Evolutionary conservation across 1,140 invertebrate species (phyloP), one percentile per base, ranked within the genome.

Genomic region (Oncopodura yosiiana): DNA sequence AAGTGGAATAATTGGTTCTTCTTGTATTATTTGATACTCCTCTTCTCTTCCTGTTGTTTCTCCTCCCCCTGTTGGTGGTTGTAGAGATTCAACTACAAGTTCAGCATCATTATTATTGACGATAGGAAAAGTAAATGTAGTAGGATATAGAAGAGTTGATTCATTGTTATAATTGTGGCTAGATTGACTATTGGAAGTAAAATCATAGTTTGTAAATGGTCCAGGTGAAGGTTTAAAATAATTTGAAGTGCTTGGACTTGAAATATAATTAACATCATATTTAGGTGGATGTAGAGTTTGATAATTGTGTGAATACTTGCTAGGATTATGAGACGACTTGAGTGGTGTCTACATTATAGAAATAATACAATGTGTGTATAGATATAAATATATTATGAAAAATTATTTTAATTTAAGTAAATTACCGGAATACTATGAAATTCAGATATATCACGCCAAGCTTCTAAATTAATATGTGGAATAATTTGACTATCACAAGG

Each of bases 321-420:
- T n/a, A 19, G 30, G 27, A n/a, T 46, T 46, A 18, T 32, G 16
- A 19, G 30, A 11, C 3, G 24, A n/a, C 2, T 3, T 46, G 2
- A 81, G 66, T 88, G 85, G 3, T 84, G 83, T 86, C 69, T 92
- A 87, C 61, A 92, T 86, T 59, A 79, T 76, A 8, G 87, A 86
- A 51, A 91, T 76, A 24, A 91, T 76, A 42, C 85, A 84, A 67
- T 84, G 88, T 70, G 81, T 79, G 70, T 87, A 92, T 5, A 87
- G 83, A 46, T 91, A 87, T 66, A 87, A 75, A 12, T 87, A 87
- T 72, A 91, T 92, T 65, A 86, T 91, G 67, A 34, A 76, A 76
- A 66, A 62, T 2, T 3, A 36, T 45, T 14, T 14, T 44, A 16
- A 8, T 8, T 38, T 9, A 38, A 23, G 23, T 3, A 39, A 23